Evolutionary conservation across 2,888 invertebrate species (phyloP), one percentile per base, ranked within the genome.

Genomic region (Hedychridium roseum): DNA sequence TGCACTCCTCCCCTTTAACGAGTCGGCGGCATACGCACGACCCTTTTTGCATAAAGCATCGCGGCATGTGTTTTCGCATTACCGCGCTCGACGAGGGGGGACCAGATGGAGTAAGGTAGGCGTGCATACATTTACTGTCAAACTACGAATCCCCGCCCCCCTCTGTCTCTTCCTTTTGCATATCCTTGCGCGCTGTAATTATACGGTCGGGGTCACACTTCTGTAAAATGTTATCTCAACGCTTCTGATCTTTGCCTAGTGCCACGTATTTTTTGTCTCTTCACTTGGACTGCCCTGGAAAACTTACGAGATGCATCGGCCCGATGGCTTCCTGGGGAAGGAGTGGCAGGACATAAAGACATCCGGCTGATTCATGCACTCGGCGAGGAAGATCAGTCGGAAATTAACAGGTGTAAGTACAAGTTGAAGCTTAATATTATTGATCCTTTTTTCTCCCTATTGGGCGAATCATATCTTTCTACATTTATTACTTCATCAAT

Each of bases 121-220:
- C 62, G 62, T 63, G 54, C 62, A 63, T 63, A 60, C 31, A 54
- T 63, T 64, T 47, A 38, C 57, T 55, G 52, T 60, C 60, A 50
- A 63, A 60, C 64, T 63, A 60, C 49, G 60, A 63, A 63, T 57
- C 52, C 50, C 20, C 42, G 43, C 38, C 32, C 21, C 39, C 27
- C 49, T 51, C 54, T 59, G n/a, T 3, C 30, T 28, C 30, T 11
- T 12, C 11, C 30, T 28, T n/a, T 31, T 16, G 12, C 31, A 15
- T 54, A 54, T 57, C 49, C 43, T 27, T 31, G 26, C 44, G 54
- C 54, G 59, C 49, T 63, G 20, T 63, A 62, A 63, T 63, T 63
- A 62, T 52, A 51, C 47, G 34, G 46, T 37, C 43, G 49, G 53
- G 51, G 56, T 59, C 59, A 50, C 48, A 50, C 46, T 48, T 39